Evolutionary conservation across 2,888 invertebrate genomes (phyloP).

Genomic region (Ecdyonurus torrentis): DNA sequence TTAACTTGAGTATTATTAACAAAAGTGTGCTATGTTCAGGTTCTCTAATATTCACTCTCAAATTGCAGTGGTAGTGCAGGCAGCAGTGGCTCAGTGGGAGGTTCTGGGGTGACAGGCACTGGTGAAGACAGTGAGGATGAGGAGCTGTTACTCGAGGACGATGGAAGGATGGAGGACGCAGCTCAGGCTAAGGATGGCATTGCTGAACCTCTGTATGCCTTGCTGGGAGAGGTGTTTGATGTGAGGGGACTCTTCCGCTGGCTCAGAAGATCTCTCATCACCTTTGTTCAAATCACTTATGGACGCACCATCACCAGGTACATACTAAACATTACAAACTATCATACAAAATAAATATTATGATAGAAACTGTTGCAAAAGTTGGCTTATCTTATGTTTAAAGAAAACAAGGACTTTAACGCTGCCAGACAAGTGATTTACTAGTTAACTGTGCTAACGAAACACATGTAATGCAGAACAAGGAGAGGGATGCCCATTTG

Average conservation of each 20-base stretch:
- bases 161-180: constrained; percentile 11
- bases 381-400: too few species aligned
- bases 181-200: constrained; percentile 57
- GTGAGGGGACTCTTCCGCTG: constrained; percentile 77
- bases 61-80: constrained; percentile 10
- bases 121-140: constrained; percentile 56
- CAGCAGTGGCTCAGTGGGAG: constrained; percentile 3
- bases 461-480: too few species aligned
- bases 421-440: constrained; percentile 4
- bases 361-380: too few species aligned
- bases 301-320: constrained; percentile 71
- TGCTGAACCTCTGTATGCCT: constrained; percentile 75
- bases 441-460: too few species aligned
- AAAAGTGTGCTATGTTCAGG: too few species aligned
- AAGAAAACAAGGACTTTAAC: too few species aligned
- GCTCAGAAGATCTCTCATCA: constrained; percentile 71
- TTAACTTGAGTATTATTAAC: too few species aligned
- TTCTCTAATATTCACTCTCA: too few species aligned
- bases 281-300: constrained; percentile 81
- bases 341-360: too few species aligned
- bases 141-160: constrained; percentile 53
- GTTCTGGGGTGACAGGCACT: background rate
- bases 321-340: too few species aligned
- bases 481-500: too few species aligned
- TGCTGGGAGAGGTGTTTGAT: constrained; percentile 80